These are phyloP conservation scores for Dryobotodes eremita DNA, from an alignment of 2,888 invertebrate species.

Conservation along the genomic window DNA sequence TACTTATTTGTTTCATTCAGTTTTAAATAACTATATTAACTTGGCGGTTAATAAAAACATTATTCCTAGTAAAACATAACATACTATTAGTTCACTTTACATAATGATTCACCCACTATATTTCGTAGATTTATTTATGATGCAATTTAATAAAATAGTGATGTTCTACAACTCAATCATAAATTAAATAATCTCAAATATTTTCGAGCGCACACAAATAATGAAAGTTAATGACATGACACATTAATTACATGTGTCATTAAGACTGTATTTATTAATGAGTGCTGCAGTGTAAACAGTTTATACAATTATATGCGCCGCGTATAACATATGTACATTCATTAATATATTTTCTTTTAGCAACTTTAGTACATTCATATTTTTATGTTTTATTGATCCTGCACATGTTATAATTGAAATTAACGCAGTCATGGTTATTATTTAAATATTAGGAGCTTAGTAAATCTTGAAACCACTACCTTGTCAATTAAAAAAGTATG, in stretches of 20 bases:
- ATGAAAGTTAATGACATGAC: constrained; percentile 13
- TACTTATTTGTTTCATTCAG: neutral
- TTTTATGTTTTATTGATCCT: constrained; percentile 5
- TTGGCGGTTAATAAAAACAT: neutral
- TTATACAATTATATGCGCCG: constrained; percentile 5
- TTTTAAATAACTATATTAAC: neutral
- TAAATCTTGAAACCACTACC: neutral
- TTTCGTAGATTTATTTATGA: neutral
- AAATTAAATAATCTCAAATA: constrained; percentile 14
- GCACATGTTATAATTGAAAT: constrained; percentile 1
- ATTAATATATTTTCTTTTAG: constrained; percentile 30
- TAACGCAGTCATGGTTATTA: neutral
- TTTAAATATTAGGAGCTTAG: neutral
- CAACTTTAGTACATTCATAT: constrained; percentile 3
- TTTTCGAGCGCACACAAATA: constrained; percentile 6
- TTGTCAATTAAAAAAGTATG: no score
- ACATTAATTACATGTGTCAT: constrained; percentile 21
- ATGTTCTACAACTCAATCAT: neutral
- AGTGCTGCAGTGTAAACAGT: constrained; percentile 14
- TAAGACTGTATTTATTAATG: constrained; percentile 41
- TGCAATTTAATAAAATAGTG: neutral
- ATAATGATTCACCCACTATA: neutral
- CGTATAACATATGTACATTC: constrained; percentile 28
- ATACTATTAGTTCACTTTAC: neutral
- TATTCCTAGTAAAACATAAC: neutral